phyloP scores from a whole-genome alignment of 2,797 vertebrate species.

The Poecilia picta region DNA sequence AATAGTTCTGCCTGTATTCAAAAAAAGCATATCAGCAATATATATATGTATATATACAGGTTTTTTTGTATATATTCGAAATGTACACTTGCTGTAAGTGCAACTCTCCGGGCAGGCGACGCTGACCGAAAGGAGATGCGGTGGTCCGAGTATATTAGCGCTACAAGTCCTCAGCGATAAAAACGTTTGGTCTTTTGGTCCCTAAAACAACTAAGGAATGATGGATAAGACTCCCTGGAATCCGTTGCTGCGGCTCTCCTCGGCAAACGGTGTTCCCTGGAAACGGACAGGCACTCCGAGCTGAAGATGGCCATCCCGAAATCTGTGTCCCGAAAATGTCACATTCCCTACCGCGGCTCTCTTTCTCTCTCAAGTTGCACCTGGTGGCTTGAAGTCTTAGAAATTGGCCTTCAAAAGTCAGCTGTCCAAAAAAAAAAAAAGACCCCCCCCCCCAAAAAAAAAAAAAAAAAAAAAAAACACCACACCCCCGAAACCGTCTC shows the following conservation, averaged over 20 bases:
- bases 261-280: slow-evolving; percentile 90
- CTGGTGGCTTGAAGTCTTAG: slow-evolving; percentile 79
- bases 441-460: too few species aligned
- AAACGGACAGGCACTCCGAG: slow-evolving; percentile 96
- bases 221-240: slow-evolving; percentile 94
- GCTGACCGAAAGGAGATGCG: slow-evolving; percentile 90
- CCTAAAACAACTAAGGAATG: slow-evolving; percentile 99
- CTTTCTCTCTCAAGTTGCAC: slow-evolving; percentile 79
- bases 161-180: slow-evolving; percentile 95
- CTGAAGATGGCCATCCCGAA: slow-evolving; percentile 86
- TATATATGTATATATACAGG: slow-evolving; percentile 85
- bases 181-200: slow-evolving; percentile 99
- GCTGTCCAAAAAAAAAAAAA: slow-evolving; percentile 45
- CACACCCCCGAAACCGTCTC: slow-evolving; percentile 33
- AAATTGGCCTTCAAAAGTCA: slow-evolving; percentile 77
- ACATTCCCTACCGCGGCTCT: slow-evolving; percentile 76
- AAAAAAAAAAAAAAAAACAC: background rate
- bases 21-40: slow-evolving; percentile 95
- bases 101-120: slow-evolving; percentile 89
- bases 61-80: slow-evolving; percentile 82
- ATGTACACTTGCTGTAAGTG: slow-evolving; percentile 87
- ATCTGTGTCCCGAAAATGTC: slow-evolving; percentile 84
- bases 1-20: slow-evolving; percentile 95
- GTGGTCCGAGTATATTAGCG: slow-evolving; percentile 94
- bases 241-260: slow-evolving; percentile 87